Conservation (phyloP, 2,797 vertebrate genomes). For the Staurois parvus region DNA sequence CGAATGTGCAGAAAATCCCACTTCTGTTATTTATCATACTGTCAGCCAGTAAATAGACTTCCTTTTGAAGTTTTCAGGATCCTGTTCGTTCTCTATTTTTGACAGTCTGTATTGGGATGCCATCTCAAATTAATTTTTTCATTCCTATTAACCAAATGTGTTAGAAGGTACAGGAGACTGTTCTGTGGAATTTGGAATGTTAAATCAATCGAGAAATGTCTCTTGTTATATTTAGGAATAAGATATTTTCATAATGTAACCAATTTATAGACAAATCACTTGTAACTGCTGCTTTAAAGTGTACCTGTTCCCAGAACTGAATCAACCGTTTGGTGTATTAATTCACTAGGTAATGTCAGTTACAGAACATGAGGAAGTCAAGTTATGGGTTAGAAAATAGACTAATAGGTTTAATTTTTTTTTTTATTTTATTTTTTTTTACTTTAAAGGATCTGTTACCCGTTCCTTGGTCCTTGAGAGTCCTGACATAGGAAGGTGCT, state of each 20-base stretch:
- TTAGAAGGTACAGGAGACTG: background rate
- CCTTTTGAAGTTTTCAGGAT: constrained; percentile 6
- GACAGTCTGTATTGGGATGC: background rate
- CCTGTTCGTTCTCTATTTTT: background rate
- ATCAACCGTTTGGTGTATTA: too few relatives aligned
- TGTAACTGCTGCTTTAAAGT: background rate
- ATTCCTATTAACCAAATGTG: background rate
- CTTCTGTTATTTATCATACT: background rate
- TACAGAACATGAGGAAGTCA: too few relatives aligned
- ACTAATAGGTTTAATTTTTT: too few relatives aligned
- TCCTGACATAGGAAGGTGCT: too few relatives aligned
- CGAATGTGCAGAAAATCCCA: background rate
- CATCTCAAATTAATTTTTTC: background rate
- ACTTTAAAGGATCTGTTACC: too few relatives aligned
- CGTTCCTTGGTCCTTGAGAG: too few relatives aligned
- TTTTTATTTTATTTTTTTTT: too few relatives aligned
- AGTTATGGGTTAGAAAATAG: too few relatives aligned
- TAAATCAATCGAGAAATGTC: constrained; percentile 1
- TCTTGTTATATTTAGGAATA: background rate
- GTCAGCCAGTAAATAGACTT: background rate
- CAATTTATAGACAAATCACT: background rate
- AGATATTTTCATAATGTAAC: background rate
- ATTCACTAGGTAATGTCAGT: too few relatives aligned
- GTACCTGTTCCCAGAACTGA: too few relatives aligned
- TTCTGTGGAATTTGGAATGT: background rate